Conservation (phyloP, 2,797 vertebrate genomes). For the Chelmon rostratus region DNA sequence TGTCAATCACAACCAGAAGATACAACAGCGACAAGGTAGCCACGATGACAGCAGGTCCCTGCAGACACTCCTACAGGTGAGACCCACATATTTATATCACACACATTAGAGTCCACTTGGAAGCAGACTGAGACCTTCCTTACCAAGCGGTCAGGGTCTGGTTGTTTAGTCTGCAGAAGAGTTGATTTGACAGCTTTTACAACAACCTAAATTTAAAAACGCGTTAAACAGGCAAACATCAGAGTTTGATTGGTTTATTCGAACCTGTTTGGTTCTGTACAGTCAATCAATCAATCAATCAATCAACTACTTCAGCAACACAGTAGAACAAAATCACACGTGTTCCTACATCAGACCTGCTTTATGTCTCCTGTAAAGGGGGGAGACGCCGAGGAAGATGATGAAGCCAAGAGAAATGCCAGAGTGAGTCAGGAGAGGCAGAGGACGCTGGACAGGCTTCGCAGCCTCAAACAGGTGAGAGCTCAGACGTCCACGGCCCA, state of each 20-base stretch:
- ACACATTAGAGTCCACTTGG: too few species aligned
- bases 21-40: conserved; percentile 86
- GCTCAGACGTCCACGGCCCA: accelerated
- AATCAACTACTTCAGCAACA: too few species aligned
- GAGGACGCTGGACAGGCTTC: conserved; percentile 94
- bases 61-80: conserved; percentile 84
- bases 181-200: not conserved
- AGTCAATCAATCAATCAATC: too few species aligned
- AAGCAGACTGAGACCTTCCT: too few species aligned
- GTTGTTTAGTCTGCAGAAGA: not conserved
- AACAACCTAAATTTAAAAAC: too few species aligned
- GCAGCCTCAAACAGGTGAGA: conserved; percentile 94
- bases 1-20: conserved; percentile 94
- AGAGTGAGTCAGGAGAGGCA: conserved; percentile 95
- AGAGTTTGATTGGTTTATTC: too few species aligned
- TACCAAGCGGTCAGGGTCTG: not conserved
- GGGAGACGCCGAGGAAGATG: conserved; percentile 88
- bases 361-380: conserved; percentile 52
- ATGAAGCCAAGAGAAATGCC: conserved; percentile 89
- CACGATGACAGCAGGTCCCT: conserved; percentile 81
- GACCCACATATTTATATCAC: not conserved
- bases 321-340: too few species aligned
- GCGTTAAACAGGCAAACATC: too few species aligned
- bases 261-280: too few species aligned
- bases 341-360: too few species aligned